Percentiles rank a stretch among this genome's conserved stretches.
Conservation (phyloP, 2,888 invertebrate genomes). For the Thyatira batis region DNA sequence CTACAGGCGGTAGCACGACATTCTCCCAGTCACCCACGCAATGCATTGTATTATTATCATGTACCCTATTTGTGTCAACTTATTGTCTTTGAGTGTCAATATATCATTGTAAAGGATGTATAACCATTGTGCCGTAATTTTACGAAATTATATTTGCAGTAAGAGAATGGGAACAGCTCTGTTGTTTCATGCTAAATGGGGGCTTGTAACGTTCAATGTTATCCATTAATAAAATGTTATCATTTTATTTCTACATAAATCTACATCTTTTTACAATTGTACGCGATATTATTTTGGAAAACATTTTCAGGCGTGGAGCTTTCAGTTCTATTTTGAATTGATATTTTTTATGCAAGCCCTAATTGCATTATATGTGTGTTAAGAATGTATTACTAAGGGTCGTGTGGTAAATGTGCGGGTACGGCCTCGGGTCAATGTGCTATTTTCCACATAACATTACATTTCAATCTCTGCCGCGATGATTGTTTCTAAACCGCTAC, state of each 20-base stretch:
- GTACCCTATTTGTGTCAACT: slow-evolving; percentile 51
- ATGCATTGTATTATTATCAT: slow-evolving; percentile 41
- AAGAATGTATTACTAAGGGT: slow-evolving; percentile 28
- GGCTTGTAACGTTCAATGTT: neutral
- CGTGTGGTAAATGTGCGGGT: slow-evolving; percentile 39
- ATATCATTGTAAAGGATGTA: slow-evolving; percentile 39
- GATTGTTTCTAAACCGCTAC: slow-evolving; percentile 56
- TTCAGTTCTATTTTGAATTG: too few relatives aligned
- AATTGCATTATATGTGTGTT: slow-evolving; percentile 10
- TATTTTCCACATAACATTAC: slow-evolving; percentile 61
- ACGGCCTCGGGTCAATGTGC: slow-evolving; percentile 47
- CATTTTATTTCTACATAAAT: too few relatives aligned
- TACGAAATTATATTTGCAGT: slow-evolving; percentile 12
- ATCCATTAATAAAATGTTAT: neutral
- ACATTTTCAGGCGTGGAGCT: too few relatives aligned
- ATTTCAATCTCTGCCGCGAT: slow-evolving; percentile 58
- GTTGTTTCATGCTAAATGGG: neutral
- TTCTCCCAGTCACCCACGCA: slow-evolving; percentile 34
- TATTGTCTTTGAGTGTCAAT: slow-evolving; percentile 44
- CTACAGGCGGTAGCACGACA: slow-evolving; percentile 25
- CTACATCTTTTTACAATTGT: too few relatives aligned
- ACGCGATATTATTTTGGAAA: too few relatives aligned
- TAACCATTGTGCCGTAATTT: slow-evolving; percentile 30
- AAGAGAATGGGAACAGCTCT: slow-evolving; percentile 13
- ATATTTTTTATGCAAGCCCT: too few relatives aligned